Evolutionary conservation across 1,140 invertebrate species (phyloP), one percentile per base, ranked within the genome.

Genomic region (Drosophila littoralis): DNA sequence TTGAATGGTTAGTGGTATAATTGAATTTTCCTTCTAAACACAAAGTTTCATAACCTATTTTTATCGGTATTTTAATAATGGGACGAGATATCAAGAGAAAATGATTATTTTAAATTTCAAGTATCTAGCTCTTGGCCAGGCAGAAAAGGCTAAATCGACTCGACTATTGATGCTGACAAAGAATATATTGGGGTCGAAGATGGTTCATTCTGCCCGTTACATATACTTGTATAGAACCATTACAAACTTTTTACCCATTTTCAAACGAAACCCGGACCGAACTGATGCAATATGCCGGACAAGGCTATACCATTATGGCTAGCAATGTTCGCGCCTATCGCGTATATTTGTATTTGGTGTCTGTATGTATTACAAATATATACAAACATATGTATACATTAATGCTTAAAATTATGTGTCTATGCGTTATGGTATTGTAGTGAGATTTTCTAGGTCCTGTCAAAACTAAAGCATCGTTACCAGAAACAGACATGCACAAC

Each of bases 391-490:
- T 81, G 57, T 32, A 64, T 70, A 58, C 36, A 33, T 45, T 64
- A 59, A 64, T 59, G 36, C 52, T 45, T 58, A 43, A 51, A 61
- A 52, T 64, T 45, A 13, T 36, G 12, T 55, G 40, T 55, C 15
- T 22, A n/a, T 52, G 36, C 40, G 28, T 33, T 22, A 8, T 54
- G n/a, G 35, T 58, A 33, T 58, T 22, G 42, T n/a, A 12, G 43
- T 72, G 52, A 77, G 79, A 68, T 70, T 76, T 82, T 79, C 76
- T 76, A 80, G 77, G 69, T 79, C 48, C 80, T 85, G 84, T 84
- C 84, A 88, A 89, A 88, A 84, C 84, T 88, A 90, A 88, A 88
- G 78, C 85, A 77, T 72, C 65, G 75, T 72, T 82, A 79, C 82
- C 75, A 82, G 75, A 75, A 71, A 81, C 83, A 79, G 77, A 88